Conservation (phyloP, 2,888 invertebrate species). For the Arge pagana region DNA sequence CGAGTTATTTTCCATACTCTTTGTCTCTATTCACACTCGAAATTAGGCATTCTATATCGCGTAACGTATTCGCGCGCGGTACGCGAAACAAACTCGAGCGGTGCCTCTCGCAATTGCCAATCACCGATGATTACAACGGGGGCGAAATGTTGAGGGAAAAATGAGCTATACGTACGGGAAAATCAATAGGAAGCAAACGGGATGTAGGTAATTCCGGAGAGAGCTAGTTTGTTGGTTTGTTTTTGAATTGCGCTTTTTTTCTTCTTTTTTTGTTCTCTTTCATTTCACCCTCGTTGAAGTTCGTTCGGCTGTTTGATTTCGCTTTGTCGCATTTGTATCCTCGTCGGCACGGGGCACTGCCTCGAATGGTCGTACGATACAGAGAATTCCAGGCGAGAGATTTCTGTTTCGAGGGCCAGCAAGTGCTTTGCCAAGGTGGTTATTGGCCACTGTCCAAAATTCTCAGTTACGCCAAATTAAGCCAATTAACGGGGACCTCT, state of each 20-base stretch:
- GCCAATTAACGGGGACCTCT: constrained; percentile 13
- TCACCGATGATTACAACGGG: constrained; percentile 17
- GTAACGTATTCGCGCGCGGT: no score
- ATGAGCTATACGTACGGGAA: no score
- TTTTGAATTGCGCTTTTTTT: neutral
- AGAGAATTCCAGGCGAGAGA: neutral
- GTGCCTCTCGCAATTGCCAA: constrained; percentile 19
- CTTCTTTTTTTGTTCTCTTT: neutral
- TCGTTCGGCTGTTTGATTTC: no score
- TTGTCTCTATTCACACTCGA: no score
- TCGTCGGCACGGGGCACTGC: no score
- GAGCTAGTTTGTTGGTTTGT: neutral
- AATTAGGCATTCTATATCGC: no score
- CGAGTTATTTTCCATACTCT: no score
- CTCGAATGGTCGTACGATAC: neutral
- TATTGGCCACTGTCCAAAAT: constrained; percentile 4
- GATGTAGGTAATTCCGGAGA: neutral
- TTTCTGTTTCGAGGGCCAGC: neutral
- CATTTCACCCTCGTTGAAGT: no score
- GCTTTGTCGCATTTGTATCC: no score
- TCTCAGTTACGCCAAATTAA: constrained; percentile 8
- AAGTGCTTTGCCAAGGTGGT: constrained; percentile 7
- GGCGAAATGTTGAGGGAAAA: no score
- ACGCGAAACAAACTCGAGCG: no score
- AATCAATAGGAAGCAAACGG: no score